Evolutionary conservation across 2,113 vertebrate genomes (phyloP).

Genomic region (Bubo scandiacus): DNA sequence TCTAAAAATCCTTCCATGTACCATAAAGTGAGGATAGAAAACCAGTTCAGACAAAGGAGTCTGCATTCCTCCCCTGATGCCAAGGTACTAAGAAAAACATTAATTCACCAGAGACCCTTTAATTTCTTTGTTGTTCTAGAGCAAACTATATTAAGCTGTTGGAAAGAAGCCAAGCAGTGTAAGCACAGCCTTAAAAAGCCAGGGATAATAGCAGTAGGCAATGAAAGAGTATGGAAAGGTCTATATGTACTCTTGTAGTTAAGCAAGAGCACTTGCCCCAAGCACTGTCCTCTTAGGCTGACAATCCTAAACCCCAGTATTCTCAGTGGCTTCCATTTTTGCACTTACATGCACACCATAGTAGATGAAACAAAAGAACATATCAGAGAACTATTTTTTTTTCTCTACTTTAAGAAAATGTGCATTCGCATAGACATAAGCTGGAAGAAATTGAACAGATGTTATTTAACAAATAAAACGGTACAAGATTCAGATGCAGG

Average conservation of each 20-base stretch:
- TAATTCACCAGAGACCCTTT: background rate
- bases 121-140: background rate
- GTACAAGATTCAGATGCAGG: background rate
- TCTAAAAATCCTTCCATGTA: background rate
- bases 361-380: background rate
- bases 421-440: background rate
- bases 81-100: background rate
- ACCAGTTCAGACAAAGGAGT: background rate
- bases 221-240: background rate
- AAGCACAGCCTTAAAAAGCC: background rate
- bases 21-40: background rate
- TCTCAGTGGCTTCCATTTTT: background rate
- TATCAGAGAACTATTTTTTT: background rate
- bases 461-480: background rate
- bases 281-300: background rate
- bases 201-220: background rate
- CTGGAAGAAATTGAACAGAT: fast-evolving
- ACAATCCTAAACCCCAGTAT: background rate
- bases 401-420: background rate
- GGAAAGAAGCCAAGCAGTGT: background rate
- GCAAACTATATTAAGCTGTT: background rate
- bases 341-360: fast-evolving
- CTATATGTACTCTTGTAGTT: background rate
- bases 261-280: background rate
- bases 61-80: background rate